Percentiles rank a stretch among this genome's conserved stretches.
Evolutionary conservation across 2,113 vertebrate genomes (phyloP).

Genomic region (Pelvicachromis taeniatus): DNA sequence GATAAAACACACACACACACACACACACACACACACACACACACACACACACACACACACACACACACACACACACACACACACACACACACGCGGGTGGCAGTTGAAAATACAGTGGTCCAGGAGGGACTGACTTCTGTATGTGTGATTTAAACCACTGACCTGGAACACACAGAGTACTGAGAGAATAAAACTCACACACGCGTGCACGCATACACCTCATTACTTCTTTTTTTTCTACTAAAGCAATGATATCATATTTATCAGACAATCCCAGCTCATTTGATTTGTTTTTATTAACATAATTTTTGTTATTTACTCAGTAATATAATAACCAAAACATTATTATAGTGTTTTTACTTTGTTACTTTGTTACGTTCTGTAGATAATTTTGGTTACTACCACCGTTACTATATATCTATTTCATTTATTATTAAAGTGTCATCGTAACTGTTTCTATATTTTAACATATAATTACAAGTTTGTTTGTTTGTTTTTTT

Average conservation of each 20-base stretch:
- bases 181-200: constrained; percentile 21
- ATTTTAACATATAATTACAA: neutral
- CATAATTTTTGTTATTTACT: neutral
- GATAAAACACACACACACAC: neutral
- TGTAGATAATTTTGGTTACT: neutral
- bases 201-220: neutral
- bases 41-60: neutral
- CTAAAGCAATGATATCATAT: neutral
- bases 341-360: neutral
- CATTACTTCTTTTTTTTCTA: neutral
- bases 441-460: neutral
- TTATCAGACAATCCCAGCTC: neutral
- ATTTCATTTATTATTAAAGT: neutral
- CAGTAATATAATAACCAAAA: neutral
- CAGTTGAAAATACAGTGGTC: constrained; percentile 36
- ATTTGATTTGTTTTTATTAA: neutral
- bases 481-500: neutral
- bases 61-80: neutral
- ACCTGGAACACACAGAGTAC: constrained; percentile 55
- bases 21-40: neutral
- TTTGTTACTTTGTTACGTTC: neutral
- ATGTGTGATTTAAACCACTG: constrained; percentile 49
- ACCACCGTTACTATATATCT: neutral
- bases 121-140: constrained; percentile 12
- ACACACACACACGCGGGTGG: constrained; percentile 1